Evolutionary conservation across 2,113 vertebrate species (phyloP).

Genomic region (Nycticryphes semicollaris): DNA sequence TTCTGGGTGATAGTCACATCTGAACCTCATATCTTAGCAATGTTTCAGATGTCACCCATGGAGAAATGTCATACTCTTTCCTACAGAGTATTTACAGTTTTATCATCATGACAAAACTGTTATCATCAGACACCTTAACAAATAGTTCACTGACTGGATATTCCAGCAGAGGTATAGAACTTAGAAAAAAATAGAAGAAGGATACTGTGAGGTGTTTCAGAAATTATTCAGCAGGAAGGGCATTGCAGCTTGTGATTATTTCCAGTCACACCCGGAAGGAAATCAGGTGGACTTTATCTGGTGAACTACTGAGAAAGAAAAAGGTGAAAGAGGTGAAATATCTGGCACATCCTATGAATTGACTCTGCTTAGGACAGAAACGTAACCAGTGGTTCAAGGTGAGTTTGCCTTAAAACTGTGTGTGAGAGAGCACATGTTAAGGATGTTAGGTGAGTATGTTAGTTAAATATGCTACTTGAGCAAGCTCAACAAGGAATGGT

Average conservation of each 20-base stretch:
- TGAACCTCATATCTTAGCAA: not conserved
- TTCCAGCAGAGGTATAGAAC: not conserved
- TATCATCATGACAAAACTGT: not conserved
- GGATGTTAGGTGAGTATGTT: too few species aligned
- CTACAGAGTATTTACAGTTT: not conserved
- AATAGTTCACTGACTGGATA: not conserved
- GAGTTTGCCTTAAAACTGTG: not conserved
- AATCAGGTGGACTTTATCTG: not conserved
- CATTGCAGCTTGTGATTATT: not conserved
- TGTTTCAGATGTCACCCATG: not conserved
- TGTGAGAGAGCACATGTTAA: not conserved
- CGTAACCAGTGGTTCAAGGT: not conserved
- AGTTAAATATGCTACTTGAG: not conserved
- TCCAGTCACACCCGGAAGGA: not conserved
- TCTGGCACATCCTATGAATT: not conserved
- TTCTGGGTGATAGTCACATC: not conserved
- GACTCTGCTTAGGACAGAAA: not conserved
- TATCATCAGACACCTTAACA: not conserved
- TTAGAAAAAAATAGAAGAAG: not conserved
- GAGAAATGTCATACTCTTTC: not conserved
- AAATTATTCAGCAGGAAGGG: not conserved
- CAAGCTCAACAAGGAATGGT: not conserved
- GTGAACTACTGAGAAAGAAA: not conserved
- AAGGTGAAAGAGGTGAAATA: not conserved
- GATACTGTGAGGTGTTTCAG: not conserved